Conservation (phyloP, 2,888 invertebrate genomes). For the Glaucopsyche alexis region DNA sequence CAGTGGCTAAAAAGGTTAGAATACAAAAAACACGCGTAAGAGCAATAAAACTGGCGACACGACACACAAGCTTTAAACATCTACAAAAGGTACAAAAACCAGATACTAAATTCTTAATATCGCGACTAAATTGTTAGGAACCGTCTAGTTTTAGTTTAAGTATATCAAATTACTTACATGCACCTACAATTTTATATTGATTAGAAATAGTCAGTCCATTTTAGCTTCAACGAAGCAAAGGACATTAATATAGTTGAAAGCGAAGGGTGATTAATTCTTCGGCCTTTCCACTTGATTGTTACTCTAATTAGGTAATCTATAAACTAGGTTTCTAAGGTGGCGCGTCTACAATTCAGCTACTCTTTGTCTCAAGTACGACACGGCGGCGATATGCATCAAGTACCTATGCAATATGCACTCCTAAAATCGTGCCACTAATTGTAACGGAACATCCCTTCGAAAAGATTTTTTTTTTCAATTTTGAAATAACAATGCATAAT, state of each 20-base stretch:
- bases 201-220: constrained; percentile 34
- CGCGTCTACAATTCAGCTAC: not conserved
- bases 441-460: constrained; percentile 45
- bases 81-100: constrained; percentile 61
- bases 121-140: constrained; percentile 47
- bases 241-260: constrained; percentile 32
- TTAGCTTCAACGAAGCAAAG: constrained; percentile 35
- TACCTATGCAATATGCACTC: constrained; percentile 33
- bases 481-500: constrained; percentile 8
- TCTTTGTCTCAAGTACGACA: constrained; percentile 35
- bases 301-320: constrained; percentile 22
- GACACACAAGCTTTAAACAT: constrained; percentile 68
- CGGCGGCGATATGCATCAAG: constrained; percentile 54
- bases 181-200: constrained; percentile 39
- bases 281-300: constrained; percentile 23
- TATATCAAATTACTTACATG: constrained; percentile 45
- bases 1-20: constrained; percentile 36
- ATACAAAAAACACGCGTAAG: constrained; percentile 46
- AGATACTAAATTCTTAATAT: constrained; percentile 51
- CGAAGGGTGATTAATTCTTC: constrained; percentile 31
- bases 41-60: constrained; percentile 63
- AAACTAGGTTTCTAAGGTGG: constrained; percentile 26
- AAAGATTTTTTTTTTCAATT: constrained; percentile 29
- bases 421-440: constrained; percentile 35
- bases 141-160: constrained; percentile 46